Percentiles rank a stretch among this genome's conserved stretches.
Conservation (phyloP, 2,797 vertebrate species). For the Parauchenoglanis punctatus region DNA sequence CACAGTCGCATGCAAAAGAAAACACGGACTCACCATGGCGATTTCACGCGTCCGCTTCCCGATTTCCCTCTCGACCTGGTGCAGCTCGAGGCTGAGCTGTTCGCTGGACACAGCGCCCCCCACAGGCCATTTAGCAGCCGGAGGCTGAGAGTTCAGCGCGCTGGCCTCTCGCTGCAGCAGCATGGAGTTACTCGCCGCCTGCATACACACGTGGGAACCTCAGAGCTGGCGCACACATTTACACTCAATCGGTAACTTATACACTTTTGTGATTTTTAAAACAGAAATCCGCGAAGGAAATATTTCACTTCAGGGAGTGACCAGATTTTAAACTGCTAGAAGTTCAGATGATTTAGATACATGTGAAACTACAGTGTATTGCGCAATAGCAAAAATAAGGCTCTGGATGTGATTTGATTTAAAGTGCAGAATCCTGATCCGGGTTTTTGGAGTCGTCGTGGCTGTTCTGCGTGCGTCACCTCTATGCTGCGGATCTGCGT, state of each 20-base stretch:
- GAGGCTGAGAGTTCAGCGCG: slow-evolving; percentile 78
- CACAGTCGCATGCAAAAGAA: no score
- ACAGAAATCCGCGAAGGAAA: background rate
- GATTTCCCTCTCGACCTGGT: slow-evolving; percentile 97
- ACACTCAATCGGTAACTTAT: no score
- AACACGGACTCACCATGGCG: slow-evolving; percentile 81
- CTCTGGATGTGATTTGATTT: background rate
- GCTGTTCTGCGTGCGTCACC: slow-evolving; percentile 69
- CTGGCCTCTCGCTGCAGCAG: slow-evolving; percentile 90
- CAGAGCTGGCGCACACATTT: no score
- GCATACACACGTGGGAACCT: slow-evolving; percentile 10
- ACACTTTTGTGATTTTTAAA: no score
- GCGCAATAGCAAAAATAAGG: no score
- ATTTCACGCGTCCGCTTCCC: slow-evolving; percentile 95
- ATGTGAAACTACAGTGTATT: no score
- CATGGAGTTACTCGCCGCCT: slow-evolving; percentile 91
- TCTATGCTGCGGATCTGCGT: slow-evolving; percentile 90
- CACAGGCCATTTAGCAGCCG: slow-evolving; percentile 83
- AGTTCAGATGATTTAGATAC: background rate
- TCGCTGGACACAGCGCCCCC: slow-evolving; percentile 89
- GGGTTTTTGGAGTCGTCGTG: background rate
- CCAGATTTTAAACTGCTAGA: background rate
- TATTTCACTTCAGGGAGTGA: no score
- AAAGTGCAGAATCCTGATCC: background rate
- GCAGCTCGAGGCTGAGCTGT: slow-evolving; percentile 94